A percentile compares a stretch with the other conserved stretches of the same genome.
Conservation (phyloP, 2,888 invertebrate genomes). For the Cryptus armator region DNA sequence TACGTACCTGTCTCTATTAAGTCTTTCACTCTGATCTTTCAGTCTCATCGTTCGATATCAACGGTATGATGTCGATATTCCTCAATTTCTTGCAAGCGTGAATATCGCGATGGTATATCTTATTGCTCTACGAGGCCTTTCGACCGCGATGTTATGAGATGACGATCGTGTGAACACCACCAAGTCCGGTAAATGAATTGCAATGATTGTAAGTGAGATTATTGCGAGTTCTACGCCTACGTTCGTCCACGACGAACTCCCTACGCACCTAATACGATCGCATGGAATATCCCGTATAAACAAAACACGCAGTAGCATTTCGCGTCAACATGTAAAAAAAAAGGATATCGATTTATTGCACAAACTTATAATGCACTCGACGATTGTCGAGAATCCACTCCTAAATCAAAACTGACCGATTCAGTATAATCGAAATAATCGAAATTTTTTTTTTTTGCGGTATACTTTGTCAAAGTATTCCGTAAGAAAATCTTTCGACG, state of each 20-base stretch:
- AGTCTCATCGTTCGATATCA: conserved; percentile 37
- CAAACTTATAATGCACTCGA: too few species aligned
- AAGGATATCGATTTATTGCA: neutral
- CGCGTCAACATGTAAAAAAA: neutral
- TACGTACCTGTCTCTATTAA: neutral
- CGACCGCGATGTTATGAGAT: conserved; percentile 20
- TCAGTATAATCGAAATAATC: too few species aligned
- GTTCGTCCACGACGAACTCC: conserved; percentile 29
- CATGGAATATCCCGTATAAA: neutral
- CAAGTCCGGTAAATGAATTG: conserved; percentile 24
- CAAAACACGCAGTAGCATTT: neutral
- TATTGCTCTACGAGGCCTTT: conserved; percentile 11
- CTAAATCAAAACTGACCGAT: too few species aligned
- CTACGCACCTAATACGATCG: conserved; percentile 7
- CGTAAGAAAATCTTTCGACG: conserved; percentile 11
- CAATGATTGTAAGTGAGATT: conserved; percentile 51
- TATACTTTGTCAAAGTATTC: neutral
- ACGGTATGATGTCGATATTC: conserved; percentile 4
- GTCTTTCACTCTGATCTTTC: conserved; percentile 37
- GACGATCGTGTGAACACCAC: conserved; percentile 60
- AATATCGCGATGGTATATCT: neutral
- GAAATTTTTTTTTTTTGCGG: neutral
- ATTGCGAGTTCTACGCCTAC: conserved; percentile 44
- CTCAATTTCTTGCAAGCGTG: neutral
- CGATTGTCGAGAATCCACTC: too few species aligned